Conservation (phyloP, 2,888 invertebrate species). For the Argyra leucocephala region DNA sequence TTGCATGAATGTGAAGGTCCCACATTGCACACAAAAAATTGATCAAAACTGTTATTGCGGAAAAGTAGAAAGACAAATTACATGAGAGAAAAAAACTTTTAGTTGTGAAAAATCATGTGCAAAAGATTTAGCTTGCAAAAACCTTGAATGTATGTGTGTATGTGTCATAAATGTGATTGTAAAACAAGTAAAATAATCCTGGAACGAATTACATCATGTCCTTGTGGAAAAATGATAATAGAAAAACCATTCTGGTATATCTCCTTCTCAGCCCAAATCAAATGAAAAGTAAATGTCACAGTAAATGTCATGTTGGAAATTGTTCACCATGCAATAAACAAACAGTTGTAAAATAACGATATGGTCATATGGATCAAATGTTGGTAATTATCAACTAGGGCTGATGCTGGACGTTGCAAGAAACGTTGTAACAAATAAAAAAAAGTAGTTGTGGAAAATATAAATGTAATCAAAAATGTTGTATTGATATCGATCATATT, state of each 20-base stretch:
- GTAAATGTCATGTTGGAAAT: constrained; percentile 55
- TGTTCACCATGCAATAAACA: constrained; percentile 71
- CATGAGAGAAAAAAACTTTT: constrained; percentile 50
- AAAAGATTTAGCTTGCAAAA: constrained; percentile 53
- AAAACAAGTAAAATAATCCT: constrained; percentile 56
- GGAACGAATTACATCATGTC: constrained; percentile 56
- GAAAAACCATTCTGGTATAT: constrained; percentile 63
- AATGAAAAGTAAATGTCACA: constrained; percentile 61
- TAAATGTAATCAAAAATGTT: constrained; percentile 83
- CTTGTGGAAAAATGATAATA: constrained; percentile 60
- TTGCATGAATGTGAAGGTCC: constrained; percentile 65
- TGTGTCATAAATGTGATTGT: constrained; percentile 63
- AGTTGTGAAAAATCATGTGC: constrained; percentile 56
- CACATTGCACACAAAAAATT: constrained; percentile 56
- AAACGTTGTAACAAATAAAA: constrained; percentile 85
- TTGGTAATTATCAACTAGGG: constrained; percentile 56
- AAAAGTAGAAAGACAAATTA: constrained; percentile 50
- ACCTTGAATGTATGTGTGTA: constrained; percentile 59
- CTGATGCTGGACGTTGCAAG: constrained; percentile 72
- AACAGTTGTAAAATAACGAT: constrained; percentile 70
- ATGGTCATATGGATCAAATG: constrained; percentile 80
- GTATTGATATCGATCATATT: constrained; percentile 74
- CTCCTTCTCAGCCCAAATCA: constrained; percentile 57
- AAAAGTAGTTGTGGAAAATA: constrained; percentile 78
- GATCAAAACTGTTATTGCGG: constrained; percentile 66